phyloP scores from a whole-genome alignment of 1,140 invertebrate genomes.

The Drosophila carrolli region DNA sequence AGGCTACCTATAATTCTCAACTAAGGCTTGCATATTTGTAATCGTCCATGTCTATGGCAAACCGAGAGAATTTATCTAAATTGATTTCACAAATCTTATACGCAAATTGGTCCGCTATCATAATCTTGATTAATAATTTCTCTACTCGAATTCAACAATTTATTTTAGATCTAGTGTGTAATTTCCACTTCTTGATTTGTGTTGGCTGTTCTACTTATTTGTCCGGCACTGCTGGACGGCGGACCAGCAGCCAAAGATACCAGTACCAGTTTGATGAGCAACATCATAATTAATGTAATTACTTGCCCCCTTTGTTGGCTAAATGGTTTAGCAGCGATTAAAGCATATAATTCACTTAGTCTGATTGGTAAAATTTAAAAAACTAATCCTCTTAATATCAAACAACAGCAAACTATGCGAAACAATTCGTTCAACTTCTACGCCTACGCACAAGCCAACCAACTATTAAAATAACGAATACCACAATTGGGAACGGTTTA shows the following conservation, averaged over 20 bases:
- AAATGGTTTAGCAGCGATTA: constrained; percentile 50
- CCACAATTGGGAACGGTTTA: constrained; percentile 42
- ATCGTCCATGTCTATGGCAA: constrained; percentile 62
- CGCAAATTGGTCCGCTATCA: constrained; percentile 84
- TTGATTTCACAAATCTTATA: constrained; percentile 82
- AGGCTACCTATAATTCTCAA: constrained; percentile 50
- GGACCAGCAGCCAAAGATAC: constrained; percentile 23
- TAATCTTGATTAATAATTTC: constrained; percentile 80
- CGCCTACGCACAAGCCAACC: constrained; percentile 55
- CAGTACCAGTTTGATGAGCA: constrained; percentile 41
- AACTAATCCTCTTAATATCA: constrained; percentile 75
- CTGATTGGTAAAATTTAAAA: constrained; percentile 48
- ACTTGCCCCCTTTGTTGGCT: constrained; percentile 24
- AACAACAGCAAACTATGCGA: constrained; percentile 67
- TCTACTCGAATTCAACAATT: constrained; percentile 82
- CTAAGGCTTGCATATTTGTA: constrained; percentile 58
- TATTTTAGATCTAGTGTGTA: constrained; percentile 57
- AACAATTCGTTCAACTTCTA: constrained; percentile 55
- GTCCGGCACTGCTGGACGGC: constrained; percentile 23
- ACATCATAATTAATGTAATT: constrained; percentile 66
- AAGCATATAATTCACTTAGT: constrained; percentile 48
- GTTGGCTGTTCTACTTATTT: constrained; percentile 32
- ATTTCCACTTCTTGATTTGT: constrained; percentile 27
- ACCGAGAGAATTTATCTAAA: constrained; percentile 75
- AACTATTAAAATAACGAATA: constrained; percentile 43